Base-by-base conservation (phyloP, 2,113 vertebrate genomes). In the Sialia sialis region DNA sequence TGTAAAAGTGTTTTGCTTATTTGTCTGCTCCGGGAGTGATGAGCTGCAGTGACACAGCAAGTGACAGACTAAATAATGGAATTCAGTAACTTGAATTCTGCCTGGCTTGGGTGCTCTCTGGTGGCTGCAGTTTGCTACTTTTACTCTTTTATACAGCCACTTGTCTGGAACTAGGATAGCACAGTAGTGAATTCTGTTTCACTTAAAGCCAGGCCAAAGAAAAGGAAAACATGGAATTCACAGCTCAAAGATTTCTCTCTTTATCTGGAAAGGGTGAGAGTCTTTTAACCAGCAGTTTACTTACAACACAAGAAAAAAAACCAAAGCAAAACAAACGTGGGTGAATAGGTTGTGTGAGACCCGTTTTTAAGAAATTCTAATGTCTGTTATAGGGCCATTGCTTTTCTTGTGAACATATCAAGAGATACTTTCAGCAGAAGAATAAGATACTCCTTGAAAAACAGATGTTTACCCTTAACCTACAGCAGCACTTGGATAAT, bases 51-150 rank as follows among this genome's bases (percentile, higher is more conserved):
- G 70, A 83, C 59, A 77, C 41, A 66, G 48, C 66, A 69, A 0
- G 1, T 78, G 78, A 93, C 70, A 77, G 34, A 43, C 39, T 79
- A 80, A 94, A 81, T 44, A 43, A 88, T 29, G 25, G 55, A 43
- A 80, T 90, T 95, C 79, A 63, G 75, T 59, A 87, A 80, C 64
- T 88, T 84, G 79, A 78, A 90, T 95, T 96, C 64, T 86, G 84
- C 70, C 94, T 21, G 0, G 51, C 75, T 94, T 95, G 96, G 87
- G 78, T 97, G 94, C 94, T 95, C 94, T 95, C 93, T 96, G 94
- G 78, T 95, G 95, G 94, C 93, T 95, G 91, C 84, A 88, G 55
- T 78, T 88, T 84, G 90, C 75, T 94, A 91, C 63, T 88, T 82
- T 77, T 2, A 0, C 20, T 75, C 49, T 66, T 80, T 81, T 20